Evolutionary conservation across 2,888 invertebrate species (phyloP).

Genomic region (Drosophila meridionalis): DNA sequence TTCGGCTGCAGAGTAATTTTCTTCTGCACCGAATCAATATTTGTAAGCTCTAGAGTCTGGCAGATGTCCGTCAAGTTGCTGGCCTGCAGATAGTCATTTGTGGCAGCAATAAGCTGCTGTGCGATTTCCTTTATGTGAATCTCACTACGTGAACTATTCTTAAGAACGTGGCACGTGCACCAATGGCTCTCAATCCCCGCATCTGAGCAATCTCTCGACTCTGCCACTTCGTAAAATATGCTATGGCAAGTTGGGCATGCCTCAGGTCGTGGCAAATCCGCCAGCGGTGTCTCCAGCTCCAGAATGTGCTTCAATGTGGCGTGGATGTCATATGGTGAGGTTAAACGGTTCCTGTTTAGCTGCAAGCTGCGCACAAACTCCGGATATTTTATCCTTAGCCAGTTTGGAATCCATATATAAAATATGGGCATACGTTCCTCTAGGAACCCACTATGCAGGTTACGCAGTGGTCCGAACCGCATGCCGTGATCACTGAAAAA

Average conservation of each 20-base stretch:
- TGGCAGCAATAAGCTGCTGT: constrained; percentile 59
- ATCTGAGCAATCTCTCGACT: constrained; percentile 88
- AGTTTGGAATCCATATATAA: constrained; percentile 88
- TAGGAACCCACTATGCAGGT: constrained; percentile 89
- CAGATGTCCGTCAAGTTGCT: constrained; percentile 63
- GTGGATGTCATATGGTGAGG: constrained; percentile 76
- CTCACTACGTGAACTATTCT: constrained; percentile 7
- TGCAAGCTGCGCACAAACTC: constrained; percentile 86
- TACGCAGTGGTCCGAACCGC: constrained; percentile 89
- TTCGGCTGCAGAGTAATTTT: constrained; percentile 16
- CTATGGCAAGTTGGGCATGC: constrained; percentile 89
- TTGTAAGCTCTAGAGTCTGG: constrained; percentile 41
- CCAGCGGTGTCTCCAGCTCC: constrained; percentile 41
- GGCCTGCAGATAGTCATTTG: constrained; percentile 61
- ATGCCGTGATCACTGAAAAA: constrained; percentile 92
- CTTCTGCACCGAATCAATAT: constrained; percentile 34
- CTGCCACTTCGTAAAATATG: constrained; percentile 87
- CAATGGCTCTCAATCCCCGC: constrained; percentile 89
- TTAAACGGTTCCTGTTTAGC: constrained; percentile 88
- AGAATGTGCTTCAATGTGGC: constrained; percentile 54
- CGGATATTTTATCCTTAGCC: constrained; percentile 87
- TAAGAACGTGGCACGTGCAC: constrained; percentile 88
- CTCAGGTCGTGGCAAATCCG: constrained; percentile 51
- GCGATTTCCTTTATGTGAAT: constrained; percentile 15
- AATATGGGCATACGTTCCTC: constrained; percentile 92